These are phyloP conservation scores for Smittia sp. DNA, from an alignment of 2,888 invertebrate genomes.

Conservation along the genomic window DNA sequence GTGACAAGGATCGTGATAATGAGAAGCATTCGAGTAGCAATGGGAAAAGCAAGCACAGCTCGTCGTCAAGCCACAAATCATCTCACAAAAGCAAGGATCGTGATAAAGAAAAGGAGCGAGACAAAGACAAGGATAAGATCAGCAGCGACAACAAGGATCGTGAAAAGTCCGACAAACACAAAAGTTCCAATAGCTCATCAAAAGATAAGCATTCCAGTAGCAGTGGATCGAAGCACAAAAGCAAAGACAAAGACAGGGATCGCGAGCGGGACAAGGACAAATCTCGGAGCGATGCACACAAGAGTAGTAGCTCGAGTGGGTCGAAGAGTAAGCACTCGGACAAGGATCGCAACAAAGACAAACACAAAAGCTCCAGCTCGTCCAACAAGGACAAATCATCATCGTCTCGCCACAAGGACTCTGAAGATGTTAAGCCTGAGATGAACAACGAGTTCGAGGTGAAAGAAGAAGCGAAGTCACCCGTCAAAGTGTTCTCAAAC, in stretches of 20 bases:
- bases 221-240: conserved; percentile 52
- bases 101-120: conserved; percentile 47
- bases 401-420: conserved; percentile 44
- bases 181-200: conserved; percentile 52
- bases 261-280: conserved; percentile 47
- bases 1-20: conserved; percentile 55
- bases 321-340: conserved; percentile 49
- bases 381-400: conserved; percentile 48
- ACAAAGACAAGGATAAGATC: conserved; percentile 47
- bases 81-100: conserved; percentile 49
- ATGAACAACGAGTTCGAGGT: conserved; percentile 45
- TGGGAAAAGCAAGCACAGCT: conserved; percentile 55
- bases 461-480: conserved; percentile 43
- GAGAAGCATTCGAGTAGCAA: conserved; percentile 46
- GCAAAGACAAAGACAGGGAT: conserved; percentile 46
- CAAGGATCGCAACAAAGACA: conserved; percentile 48
- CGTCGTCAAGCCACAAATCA: conserved; percentile 58
- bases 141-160: conserved; percentile 49
- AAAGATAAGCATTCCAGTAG: conserved; percentile 54
- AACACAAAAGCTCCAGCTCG: conserved; percentile 47
- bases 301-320: conserved; percentile 53
- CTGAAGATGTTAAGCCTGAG: conserved; percentile 46
- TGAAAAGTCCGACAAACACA: conserved; percentile 50
- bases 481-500: conserved; percentile 47
- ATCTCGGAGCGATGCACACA: conserved; percentile 50